These are phyloP conservation scores for Leptinotarsa lineolata DNA, from an alignment of 1,140 invertebrate genomes.

Conservation along the genomic window DNA sequence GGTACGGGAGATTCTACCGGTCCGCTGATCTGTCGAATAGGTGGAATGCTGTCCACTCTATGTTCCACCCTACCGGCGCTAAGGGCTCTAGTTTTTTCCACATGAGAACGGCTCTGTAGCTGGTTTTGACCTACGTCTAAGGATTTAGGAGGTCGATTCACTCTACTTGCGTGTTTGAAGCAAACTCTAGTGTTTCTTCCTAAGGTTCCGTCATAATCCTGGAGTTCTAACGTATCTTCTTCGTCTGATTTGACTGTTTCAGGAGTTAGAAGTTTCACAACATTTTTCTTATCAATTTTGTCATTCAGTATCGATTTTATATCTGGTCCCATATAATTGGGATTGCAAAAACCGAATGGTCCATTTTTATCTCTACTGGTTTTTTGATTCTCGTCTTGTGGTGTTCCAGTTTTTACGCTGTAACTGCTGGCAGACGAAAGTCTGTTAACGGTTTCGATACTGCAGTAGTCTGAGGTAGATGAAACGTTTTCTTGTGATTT, in stretches of 20 bases:
- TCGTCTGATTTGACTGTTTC: background rate
- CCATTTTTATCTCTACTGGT: conserved; percentile 51
- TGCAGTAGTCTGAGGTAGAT: conserved; percentile 77
- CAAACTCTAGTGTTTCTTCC: conserved; percentile 49
- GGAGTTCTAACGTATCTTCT: conserved; percentile 45
- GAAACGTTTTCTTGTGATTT: conserved; percentile 66
- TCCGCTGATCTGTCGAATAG: conserved; percentile 42
- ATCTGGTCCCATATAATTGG: conserved; percentile 73
- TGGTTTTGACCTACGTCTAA: conserved; percentile 51
- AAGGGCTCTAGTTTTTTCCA: conserved; percentile 48
- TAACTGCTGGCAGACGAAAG: conserved; percentile 61
- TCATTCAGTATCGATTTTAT: conserved; percentile 56
- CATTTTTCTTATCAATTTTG: conserved; percentile 48
- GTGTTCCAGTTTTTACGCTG: conserved; percentile 53
- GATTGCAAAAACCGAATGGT: conserved; percentile 72
- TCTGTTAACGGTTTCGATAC: conserved; percentile 69
- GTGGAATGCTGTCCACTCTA: conserved; percentile 40
- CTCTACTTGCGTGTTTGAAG: conserved; percentile 42
- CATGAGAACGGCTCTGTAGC: conserved; percentile 2
- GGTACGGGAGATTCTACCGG: conserved; percentile 58
- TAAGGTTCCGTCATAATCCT: conserved; percentile 47
- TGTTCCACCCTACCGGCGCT: conserved; percentile 54
- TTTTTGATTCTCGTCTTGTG: conserved; percentile 53
- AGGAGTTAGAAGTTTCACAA: conserved; percentile 34
- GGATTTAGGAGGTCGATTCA: conserved; percentile 53